These are phyloP conservation scores for Lycocorax pyrrhopterus DNA, from an alignment of 2,113 vertebrate genomes.

Conservation along the genomic window DNA sequence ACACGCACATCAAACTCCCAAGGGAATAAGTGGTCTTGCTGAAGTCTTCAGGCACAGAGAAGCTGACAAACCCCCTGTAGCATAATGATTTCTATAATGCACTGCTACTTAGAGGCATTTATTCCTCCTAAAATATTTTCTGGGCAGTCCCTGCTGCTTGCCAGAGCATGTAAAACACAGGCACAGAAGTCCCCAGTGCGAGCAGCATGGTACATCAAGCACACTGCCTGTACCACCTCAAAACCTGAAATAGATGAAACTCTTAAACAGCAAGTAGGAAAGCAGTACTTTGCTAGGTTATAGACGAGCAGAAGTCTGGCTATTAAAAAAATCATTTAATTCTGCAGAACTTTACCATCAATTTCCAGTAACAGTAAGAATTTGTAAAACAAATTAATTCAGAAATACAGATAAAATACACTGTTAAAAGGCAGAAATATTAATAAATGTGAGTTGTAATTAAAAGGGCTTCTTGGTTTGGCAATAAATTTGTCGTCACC, in stretches of 20 bases:
- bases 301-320: background rate
- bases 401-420: background rate
- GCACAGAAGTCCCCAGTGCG: background rate
- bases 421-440: background rate
- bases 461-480: background rate
- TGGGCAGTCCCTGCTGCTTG: background rate
- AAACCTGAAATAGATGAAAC: background rate
- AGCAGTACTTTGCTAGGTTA: background rate
- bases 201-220: background rate
- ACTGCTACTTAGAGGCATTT: background rate
- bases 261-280: background rate
- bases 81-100: background rate
- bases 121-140: background rate
- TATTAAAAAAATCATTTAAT: background rate
- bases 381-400: background rate
- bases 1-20: background rate
- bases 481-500: background rate
- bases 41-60: background rate
- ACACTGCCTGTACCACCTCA: background rate
- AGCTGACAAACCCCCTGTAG: background rate
- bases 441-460: background rate
- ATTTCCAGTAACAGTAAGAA: background rate
- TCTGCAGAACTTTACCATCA: background rate
- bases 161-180: background rate
- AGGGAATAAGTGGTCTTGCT: background rate